Conservation (phyloP, 2,113 vertebrate species). For the Carassius gibelio region DNA sequence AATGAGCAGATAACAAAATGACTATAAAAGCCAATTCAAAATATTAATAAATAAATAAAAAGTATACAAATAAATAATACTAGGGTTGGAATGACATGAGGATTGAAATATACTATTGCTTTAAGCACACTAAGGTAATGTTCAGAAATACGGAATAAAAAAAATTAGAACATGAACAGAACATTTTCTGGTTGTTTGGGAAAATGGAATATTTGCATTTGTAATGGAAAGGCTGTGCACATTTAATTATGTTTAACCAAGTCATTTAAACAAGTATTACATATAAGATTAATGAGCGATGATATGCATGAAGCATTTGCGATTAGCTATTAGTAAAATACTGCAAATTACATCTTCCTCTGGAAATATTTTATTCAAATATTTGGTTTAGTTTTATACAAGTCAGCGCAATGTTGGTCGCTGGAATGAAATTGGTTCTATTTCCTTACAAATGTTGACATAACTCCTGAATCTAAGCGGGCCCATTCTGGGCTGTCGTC, state of each 20-base stretch:
- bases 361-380: conserved; percentile 14
- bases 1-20: no score
- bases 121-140: conserved; percentile 24
- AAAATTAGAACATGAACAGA: not conserved
- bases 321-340: conserved; percentile 32
- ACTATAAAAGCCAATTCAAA: no score
- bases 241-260: conserved; percentile 45
- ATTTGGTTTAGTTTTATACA: not conserved
- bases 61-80: not conserved
- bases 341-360: conserved; percentile 11
- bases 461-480: not conserved
- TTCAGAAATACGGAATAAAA: not conserved
- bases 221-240: conserved; percentile 33
- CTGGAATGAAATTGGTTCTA: not conserved
- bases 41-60: no score
- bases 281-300: conserved; percentile 21
- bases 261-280: conserved; percentile 35
- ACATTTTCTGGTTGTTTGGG: not conserved
- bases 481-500: not conserved
- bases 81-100: no score
- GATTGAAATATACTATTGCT: not conserved
- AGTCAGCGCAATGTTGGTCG: not conserved
- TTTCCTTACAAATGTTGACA: conserved; percentile 3
- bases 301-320: not conserved
- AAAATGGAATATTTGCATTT: conserved; percentile 15